Evolutionary conservation across 2,888 invertebrate species (phyloP), one percentile per base, ranked within the genome.

Genomic region (Andrena bucephala): DNA sequence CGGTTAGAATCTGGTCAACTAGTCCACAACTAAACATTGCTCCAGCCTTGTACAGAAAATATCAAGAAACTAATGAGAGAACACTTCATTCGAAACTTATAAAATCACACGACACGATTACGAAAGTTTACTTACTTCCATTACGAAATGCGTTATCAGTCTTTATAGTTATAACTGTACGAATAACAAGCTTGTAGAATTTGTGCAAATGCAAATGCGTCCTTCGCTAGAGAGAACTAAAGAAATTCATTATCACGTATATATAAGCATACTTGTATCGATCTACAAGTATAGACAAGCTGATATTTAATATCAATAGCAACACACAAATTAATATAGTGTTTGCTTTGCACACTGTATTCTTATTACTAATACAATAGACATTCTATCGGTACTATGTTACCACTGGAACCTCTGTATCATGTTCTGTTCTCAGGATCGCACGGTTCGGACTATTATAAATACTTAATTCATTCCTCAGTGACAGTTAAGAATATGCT

Each of bases 71-170:
- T 36, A 52, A 16, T 20, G 3, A 13, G n/a, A 57, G 57, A 27
- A 57, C 24, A 27, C 24, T 57, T 27, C 20, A 13, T 27, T 5
- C 36, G 70, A 20, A 63, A 24, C 5, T 7, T 33, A 63, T 57
- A 36, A 50, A 33, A 16, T 42, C 42, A 42, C 3, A 5, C 24
- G 4, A 57, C 24, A 24, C 20, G 57, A 13, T 20, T 48, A 50
- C 54, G 31, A 57, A 62, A 33, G 54, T 67, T 48, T 65, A 72
- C 57, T 63, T 76, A 76, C 65, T 16, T 50, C 29, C 10, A 8
- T 57, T 69, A 68, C 50, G 69, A 77, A 83, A 75, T 81, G 68
- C 59, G 68, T 57, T 60, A 68, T 84, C 75, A 81, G 74, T 75
- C 81, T 84, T 81, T 42, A 31, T 10, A 59, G 27, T 72, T 82